Evolutionary conservation across 2,888 invertebrate species (phyloP).

Genomic region (Ophonus ardosiacus): DNA sequence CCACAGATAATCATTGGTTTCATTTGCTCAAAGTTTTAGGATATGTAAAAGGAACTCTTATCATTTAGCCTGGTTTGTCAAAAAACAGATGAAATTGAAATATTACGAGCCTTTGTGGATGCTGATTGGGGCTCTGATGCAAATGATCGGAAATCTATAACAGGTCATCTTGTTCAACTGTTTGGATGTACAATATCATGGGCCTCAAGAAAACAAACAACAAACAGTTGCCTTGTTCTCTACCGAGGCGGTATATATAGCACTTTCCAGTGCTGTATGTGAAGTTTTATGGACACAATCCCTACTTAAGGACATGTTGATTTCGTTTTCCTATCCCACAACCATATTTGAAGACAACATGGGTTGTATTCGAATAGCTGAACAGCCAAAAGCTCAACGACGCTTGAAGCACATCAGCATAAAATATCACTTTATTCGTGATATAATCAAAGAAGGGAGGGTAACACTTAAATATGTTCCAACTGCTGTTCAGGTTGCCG

Average conservation of each 20-base stretch:
- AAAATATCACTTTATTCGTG: neutral
- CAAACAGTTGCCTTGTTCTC: slow-evolving; percentile 67
- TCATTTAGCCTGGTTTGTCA: slow-evolving; percentile 54
- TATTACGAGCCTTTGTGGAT: too few relatives aligned
- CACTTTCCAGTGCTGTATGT: too few relatives aligned
- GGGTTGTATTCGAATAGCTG: neutral
- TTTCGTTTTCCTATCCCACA: neutral
- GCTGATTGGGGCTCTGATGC: too few relatives aligned
- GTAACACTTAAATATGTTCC: too few relatives aligned
- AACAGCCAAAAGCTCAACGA: neutral
- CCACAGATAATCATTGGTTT: slow-evolving; percentile 65
- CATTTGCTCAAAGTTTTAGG: slow-evolving; percentile 67
- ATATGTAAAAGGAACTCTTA: slow-evolving; percentile 63
- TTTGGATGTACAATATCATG: slow-evolving; percentile 68
- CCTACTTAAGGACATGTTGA: too few relatives aligned
- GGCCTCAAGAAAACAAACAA: slow-evolving; percentile 69
- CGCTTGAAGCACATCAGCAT: neutral
- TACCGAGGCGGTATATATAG: too few relatives aligned
- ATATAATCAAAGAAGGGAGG: too few relatives aligned
- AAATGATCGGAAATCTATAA: too few relatives aligned
- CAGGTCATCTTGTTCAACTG: slow-evolving; percentile 67
- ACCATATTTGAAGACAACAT: neutral
- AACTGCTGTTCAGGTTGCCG: neutral
- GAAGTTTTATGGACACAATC: too few relatives aligned
- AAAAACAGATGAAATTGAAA: slow-evolving; percentile 66